phyloP scores from a whole-genome alignment of 2,113 vertebrate species.

The Zapus hudsonius region DNA sequence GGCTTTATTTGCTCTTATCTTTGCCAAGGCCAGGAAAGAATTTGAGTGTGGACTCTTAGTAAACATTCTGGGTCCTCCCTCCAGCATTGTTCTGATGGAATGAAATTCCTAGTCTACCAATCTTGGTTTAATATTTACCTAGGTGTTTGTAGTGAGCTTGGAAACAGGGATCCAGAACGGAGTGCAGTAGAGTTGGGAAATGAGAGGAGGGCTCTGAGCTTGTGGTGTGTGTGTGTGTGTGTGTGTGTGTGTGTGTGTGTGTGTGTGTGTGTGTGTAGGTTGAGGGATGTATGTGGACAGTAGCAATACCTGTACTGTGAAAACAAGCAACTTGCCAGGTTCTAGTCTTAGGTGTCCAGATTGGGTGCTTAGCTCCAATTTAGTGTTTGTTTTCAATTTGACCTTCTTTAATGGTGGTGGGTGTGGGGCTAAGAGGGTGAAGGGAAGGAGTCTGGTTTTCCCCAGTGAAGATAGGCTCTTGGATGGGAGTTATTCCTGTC shows the following conservation, averaged over 20 bases:
- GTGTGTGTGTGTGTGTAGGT: not conserved
- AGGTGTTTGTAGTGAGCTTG: not conserved
- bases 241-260: not conserved
- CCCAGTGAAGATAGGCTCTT: constrained; percentile 12
- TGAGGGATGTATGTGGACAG: not conserved
- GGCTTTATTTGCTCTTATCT: constrained; percentile 53
- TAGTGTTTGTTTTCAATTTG: constrained; percentile 5
- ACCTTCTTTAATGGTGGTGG: not conserved
- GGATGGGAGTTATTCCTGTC: not conserved
- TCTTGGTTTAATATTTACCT: constrained; percentile 59
- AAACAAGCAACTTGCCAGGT: constrained; percentile 5
- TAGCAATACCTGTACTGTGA: not conserved
- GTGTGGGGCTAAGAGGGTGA: not conserved
- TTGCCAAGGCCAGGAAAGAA: constrained; percentile 64
- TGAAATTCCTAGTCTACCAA: constrained; percentile 37
- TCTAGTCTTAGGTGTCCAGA: not conserved
- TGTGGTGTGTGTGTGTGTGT: not conserved
- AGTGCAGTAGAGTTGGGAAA: not conserved
- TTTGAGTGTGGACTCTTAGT: constrained; percentile 34
- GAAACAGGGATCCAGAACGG: constrained; percentile 18
- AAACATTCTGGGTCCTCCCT: constrained; percentile 46
- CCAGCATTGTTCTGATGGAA: constrained; percentile 2
- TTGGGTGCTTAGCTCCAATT: not conserved
- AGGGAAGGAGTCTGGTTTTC: not conserved
- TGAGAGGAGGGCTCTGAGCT: not conserved